Evolutionary conservation across 2,797 vertebrate species (phyloP).

Genomic region (Pangasius macronema): DNA sequence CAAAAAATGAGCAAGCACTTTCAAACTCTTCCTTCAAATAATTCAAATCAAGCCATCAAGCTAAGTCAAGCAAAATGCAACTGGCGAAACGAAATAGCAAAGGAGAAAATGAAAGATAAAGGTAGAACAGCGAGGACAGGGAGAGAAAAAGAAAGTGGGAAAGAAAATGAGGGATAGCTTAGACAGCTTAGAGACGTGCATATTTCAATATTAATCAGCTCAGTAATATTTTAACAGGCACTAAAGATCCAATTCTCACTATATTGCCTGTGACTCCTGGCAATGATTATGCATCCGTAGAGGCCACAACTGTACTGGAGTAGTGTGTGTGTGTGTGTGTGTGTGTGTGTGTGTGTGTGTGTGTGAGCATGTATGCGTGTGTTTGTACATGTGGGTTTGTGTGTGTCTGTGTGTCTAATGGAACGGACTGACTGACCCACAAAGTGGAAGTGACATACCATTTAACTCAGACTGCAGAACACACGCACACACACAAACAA

Average conservation of each 20-base stretch:
- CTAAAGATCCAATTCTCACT: slow-evolving; percentile 82
- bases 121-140: slow-evolving; percentile 52
- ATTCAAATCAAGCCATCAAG: slow-evolving; percentile 13
- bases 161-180: slow-evolving; percentile 58
- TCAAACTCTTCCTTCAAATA: slow-evolving; percentile 27
- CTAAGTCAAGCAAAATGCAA: slow-evolving; percentile 1
- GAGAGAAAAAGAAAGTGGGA: slow-evolving; percentile 46
- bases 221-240: slow-evolving; percentile 86
- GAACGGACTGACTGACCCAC: slow-evolving; percentile 62
- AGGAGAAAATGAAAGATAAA: slow-evolving; percentile 57
- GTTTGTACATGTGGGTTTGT: slow-evolving; percentile 11
- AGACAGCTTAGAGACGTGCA: slow-evolving; percentile 72
- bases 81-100: neutral
- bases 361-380: slow-evolving; percentile 34
- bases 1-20: slow-evolving; percentile 39
- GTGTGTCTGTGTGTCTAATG: slow-evolving; percentile 53
- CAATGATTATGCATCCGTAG: slow-evolving; percentile 71
- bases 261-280: slow-evolving; percentile 76
- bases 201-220: slow-evolving; percentile 85
- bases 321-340: slow-evolving; percentile 53
- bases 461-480: slow-evolving; percentile 59
- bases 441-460: slow-evolving; percentile 67
- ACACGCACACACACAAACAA: slow-evolving; percentile 15
- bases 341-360: slow-evolving; percentile 27
- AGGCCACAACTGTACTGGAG: slow-evolving; percentile 56